A percentile compares a stretch with the other conserved stretches of the same genome.
phyloP scores from a whole-genome alignment of 2,113 vertebrate genomes.

The Haemorhous mexicanus region DNA sequence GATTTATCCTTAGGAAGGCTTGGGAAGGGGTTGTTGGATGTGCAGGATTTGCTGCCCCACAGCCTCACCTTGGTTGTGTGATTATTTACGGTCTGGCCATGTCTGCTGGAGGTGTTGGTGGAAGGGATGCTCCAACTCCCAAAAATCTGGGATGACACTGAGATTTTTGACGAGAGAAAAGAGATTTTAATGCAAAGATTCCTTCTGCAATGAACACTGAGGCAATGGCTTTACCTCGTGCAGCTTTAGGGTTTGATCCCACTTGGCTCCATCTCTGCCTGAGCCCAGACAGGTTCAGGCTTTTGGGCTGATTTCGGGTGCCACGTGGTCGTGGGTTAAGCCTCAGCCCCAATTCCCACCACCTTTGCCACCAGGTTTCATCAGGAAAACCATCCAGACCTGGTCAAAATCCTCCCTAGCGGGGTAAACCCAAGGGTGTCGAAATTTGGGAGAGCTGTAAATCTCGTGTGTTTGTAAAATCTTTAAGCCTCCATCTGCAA shows the following conservation, averaged over 20 bases:
- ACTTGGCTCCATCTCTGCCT: not conserved
- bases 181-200: not conserved
- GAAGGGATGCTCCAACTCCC: not conserved
- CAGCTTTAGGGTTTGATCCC: accelerated
- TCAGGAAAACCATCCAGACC: not conserved
- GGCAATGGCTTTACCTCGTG: accelerated
- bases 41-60: accelerated
- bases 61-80: accelerated
- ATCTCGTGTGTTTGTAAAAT: not conserved
- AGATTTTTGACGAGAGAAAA: not conserved
- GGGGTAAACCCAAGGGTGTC: not conserved
- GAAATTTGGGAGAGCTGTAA: conserved; percentile 27
- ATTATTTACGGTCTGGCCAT: accelerated
- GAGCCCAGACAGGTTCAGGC: not conserved
- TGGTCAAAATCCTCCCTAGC: conserved; percentile 24
- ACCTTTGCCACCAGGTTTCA: not conserved
- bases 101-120: not conserved
- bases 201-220: accelerated
- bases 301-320: not conserved
- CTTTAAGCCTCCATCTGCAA: conserved; percentile 25
- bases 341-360: not conserved
- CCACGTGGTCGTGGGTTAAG: not conserved
- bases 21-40: not conserved
- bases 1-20: accelerated
- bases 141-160: accelerated